phyloP scores from a whole-genome alignment of 1,140 invertebrate species.

The Leguminivora glycinivorella region DNA sequence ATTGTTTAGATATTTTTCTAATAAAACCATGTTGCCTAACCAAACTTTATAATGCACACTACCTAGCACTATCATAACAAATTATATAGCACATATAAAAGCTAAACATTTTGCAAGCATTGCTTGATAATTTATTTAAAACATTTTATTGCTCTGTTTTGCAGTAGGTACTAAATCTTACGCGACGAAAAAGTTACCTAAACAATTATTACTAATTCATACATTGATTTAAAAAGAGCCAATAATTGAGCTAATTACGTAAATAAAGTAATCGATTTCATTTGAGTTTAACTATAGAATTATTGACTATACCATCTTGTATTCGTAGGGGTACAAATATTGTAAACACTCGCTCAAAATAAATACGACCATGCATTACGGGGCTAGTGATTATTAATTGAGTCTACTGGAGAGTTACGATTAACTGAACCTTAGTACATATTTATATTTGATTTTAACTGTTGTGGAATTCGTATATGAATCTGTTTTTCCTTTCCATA shows the following conservation, averaged over 20 bases:
- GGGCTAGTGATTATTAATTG: too few species aligned
- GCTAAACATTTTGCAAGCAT: conserved; percentile 26
- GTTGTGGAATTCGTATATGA: not conserved
- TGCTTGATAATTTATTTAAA: conserved; percentile 26
- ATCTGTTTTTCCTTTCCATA: too few species aligned
- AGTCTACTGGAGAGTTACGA: not conserved
- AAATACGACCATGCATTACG: not conserved
- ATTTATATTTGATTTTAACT: not conserved
- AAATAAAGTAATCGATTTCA: not conserved
- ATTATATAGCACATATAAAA: not conserved
- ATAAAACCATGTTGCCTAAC: not conserved
- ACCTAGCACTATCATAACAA: conserved; percentile 19
- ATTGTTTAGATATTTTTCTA: not conserved
- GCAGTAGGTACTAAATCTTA: conserved; percentile 18
- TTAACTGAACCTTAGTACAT: not conserved
- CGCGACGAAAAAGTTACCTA: conserved; percentile 7
- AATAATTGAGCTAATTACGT: conserved; percentile 19
- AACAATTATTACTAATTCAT: not conserved
- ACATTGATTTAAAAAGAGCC: conserved; percentile 3
- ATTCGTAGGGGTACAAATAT: not conserved
- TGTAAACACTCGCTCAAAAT: not conserved
- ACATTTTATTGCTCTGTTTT: conserved; percentile 22
- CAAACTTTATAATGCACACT: conserved; percentile 31
- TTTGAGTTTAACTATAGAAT: not conserved
- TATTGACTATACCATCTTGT: not conserved